Conservation (phyloP, 2,113 vertebrate genomes). For the Trinectes maculatus region DNA sequence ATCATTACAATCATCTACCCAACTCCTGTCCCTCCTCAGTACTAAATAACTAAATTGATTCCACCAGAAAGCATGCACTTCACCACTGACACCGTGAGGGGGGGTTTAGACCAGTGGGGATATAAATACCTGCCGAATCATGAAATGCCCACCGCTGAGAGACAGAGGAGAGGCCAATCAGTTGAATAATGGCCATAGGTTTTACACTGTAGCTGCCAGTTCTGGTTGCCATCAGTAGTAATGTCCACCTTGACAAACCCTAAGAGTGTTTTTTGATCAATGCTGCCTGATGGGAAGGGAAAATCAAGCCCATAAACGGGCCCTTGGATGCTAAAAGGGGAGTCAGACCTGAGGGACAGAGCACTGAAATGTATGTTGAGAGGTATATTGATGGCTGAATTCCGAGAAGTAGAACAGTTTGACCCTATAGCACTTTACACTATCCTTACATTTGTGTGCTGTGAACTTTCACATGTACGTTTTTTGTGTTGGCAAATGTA, state of each 20-base stretch:
- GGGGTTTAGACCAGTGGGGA: slow-evolving; percentile 66
- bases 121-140: slow-evolving; percentile 84
- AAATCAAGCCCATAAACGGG: slow-evolving; percentile 82
- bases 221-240: slow-evolving; percentile 80
- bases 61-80: slow-evolving; percentile 77
- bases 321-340: slow-evolving; percentile 81
- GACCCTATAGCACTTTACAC: slow-evolving; percentile 65
- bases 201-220: slow-evolving; percentile 70
- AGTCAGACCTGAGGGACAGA: slow-evolving; percentile 71
- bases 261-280: slow-evolving; percentile 82
- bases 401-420: slow-evolving; percentile 77
- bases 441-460: slow-evolving; percentile 26
- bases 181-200: slow-evolving; percentile 81
- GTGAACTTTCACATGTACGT: slow-evolving; percentile 6
- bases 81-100: slow-evolving; percentile 65
- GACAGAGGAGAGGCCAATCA: slow-evolving; percentile 82
- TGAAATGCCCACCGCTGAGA: slow-evolving; percentile 78
- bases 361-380: slow-evolving; percentile 73
- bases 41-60: slow-evolving; percentile 78
- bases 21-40: slow-evolving; percentile 57
- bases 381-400: slow-evolving; percentile 73
- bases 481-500: neutral
- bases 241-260: slow-evolving; percentile 81
- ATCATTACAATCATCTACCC: slow-evolving; percentile 66
- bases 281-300: slow-evolving; percentile 80